Evolutionary conservation across 2,113 vertebrate species (phyloP), one percentile per base, ranked within the genome.

Genomic region (Prietella phreatophila): DNA sequence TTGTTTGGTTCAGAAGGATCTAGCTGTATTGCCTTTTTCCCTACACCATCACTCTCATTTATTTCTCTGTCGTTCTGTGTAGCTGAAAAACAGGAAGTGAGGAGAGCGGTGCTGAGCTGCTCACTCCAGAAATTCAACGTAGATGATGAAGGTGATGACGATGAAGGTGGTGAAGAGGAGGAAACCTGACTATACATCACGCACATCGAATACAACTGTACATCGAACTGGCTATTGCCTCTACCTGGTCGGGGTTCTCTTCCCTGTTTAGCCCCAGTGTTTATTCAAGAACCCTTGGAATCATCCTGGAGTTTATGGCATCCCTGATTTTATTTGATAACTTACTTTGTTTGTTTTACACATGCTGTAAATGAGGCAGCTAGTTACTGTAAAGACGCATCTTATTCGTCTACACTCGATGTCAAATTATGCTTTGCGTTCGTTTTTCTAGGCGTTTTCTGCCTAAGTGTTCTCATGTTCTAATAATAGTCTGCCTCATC

Each of bases 11-110:
- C n/a, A 5, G 61, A 27, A 36, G 22, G 19, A 36, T 39, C 19
- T 42, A 63, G 10, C 27, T n/a, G 14, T n/a, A 47, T 22, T 42
- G 7, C 6, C 6, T 27, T 67, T 19, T 20, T 47, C 1, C 2
- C 19, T 55, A 33, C 20, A 76, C 9, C 19, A 25, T 55, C 0
- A 19, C 71, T 55, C 87, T 27, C 73, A 36, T 82, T 3, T 0
- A 30, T 85, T 5, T 81, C 63, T 82, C 8, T 27, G 85, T 85
- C 4, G 67, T 88, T 88, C 92, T 39, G 87, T 92, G 82, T 92
- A 99, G 97, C 93, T 36, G 96, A 99, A 85, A 95, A 94, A 88
- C 89, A 84, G 7, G 91, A 96, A 22, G 90, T 99, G 91, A 94
- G 91, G 81, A 93, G 93, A 92, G 95, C 96, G 0, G 93, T 99